phyloP scores from a whole-genome alignment of 2,888 invertebrate genomes.

The Torymus aiolomorphi region DNA sequence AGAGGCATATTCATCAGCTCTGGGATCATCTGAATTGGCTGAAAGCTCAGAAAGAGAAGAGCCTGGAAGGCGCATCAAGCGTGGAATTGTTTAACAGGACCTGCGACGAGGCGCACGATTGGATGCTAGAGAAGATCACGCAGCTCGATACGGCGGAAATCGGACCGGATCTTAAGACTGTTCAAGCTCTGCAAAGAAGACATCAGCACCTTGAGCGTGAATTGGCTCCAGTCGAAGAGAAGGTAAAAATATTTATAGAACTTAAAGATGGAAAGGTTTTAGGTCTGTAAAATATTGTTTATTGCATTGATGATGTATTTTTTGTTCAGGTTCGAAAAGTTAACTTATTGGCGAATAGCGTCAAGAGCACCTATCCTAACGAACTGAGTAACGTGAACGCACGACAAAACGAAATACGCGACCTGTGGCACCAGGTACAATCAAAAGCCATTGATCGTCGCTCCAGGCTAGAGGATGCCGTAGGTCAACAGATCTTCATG shows the following conservation, averaged over 20 bases:
- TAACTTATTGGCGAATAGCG: conserved; percentile 90
- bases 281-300: no score
- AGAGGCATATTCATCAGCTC: conserved; percentile 90
- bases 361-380: conserved; percentile 93
- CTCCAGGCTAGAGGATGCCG: conserved; percentile 92
- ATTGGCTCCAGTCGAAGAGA: conserved; percentile 94
- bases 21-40: conserved; percentile 92
- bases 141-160: conserved; percentile 87
- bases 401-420: conserved; percentile 89
- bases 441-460: conserved; percentile 90
- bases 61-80: conserved; percentile 92
- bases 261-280: neutral
- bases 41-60: conserved; percentile 93
- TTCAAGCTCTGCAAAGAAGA: conserved; percentile 91
- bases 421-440: conserved; percentile 92
- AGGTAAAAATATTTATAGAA: conserved; percentile 79
- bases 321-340: conserved; percentile 79
- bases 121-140: conserved; percentile 97
- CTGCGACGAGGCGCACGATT: conserved; percentile 96
- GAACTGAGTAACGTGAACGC: conserved; percentile 91
- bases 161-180: conserved; percentile 92
- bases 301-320: conserved; percentile 65
- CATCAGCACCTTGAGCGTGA: conserved; percentile 96
- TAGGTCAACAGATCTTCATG: conserved; percentile 95
- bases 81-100: conserved; percentile 97